phyloP scores from a whole-genome alignment of 2,797 vertebrate species.

The Emydoidea blandingii region DNA sequence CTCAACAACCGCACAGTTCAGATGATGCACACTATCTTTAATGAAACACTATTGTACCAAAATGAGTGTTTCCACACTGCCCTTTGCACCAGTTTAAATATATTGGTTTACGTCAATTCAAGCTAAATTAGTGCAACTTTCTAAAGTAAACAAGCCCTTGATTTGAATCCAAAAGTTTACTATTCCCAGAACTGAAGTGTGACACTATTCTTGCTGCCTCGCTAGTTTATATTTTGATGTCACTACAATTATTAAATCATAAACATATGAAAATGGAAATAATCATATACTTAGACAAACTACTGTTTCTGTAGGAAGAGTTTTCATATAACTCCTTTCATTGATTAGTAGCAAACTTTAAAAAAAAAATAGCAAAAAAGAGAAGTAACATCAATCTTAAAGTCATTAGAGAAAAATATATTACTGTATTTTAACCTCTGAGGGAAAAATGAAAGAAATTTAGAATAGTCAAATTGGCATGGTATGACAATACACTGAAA shows the following conservation, averaged over 20 bases:
- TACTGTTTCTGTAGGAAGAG: accelerated
- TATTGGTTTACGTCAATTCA: too few relatives aligned
- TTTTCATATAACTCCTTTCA: accelerated
- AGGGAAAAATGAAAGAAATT: neutral
- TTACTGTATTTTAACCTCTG: accelerated
- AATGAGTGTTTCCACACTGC: too few relatives aligned
- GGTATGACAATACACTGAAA: neutral
- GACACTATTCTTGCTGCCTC: accelerated
- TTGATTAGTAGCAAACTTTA: neutral
- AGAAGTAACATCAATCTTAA: accelerated
- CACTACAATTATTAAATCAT: accelerated
- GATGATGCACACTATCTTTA: accelerated
- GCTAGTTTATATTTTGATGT: accelerated
- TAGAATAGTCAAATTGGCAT: neutral
- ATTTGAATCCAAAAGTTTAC: too few relatives aligned
- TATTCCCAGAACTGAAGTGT: neutral
- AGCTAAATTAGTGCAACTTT: too few relatives aligned
- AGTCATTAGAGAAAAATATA: accelerated
- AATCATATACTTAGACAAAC: neutral
- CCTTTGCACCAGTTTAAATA: too few relatives aligned
- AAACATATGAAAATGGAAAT: accelerated
- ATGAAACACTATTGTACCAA: accelerated
- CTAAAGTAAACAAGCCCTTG: too few relatives aligned
- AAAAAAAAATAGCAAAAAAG: neutral
- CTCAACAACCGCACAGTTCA: neutral